These are phyloP conservation scores for Motacilla tschutschensis DNA, from an alignment of 2,113 vertebrate species.

Conservation along the genomic window DNA sequence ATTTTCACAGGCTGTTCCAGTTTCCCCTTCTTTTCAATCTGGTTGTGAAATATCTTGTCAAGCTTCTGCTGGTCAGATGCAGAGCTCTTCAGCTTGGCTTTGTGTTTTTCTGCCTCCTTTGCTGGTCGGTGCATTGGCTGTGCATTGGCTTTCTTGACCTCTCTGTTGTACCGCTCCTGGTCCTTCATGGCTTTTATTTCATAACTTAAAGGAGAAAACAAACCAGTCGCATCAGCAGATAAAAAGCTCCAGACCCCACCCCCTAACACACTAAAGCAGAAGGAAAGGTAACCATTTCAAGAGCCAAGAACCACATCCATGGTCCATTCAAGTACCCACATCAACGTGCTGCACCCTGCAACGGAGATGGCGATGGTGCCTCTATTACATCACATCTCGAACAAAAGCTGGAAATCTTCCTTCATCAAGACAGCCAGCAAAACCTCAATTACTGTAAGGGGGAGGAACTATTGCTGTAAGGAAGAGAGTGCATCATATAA, in stretches of 20 bases:
- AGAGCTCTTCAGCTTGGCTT: constrained; percentile 77
- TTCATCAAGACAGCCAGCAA: not conserved
- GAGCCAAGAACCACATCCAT: not conserved
- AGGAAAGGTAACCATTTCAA: not conserved
- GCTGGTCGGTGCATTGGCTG: constrained; percentile 19
- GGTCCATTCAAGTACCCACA: not conserved
- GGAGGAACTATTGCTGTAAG: not conserved
- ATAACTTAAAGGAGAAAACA: constrained; percentile 73
- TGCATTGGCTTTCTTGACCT: constrained; percentile 71
- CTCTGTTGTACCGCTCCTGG: constrained; percentile 76
- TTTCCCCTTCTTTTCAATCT: constrained; percentile 73
- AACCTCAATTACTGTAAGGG: not conserved
- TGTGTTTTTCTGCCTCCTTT: constrained; percentile 68
- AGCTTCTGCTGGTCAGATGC: constrained; percentile 84
- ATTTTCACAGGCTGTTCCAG: constrained; percentile 62
- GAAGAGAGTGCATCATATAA: not conserved
- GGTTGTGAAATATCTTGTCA: constrained; percentile 82
- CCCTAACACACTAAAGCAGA: not conserved
- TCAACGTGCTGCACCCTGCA: not conserved
- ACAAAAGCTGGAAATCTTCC: not conserved
- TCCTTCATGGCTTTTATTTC: constrained; percentile 87
- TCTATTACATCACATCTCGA: not conserved
- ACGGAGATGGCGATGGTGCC: accelerated
- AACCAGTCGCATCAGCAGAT: not conserved
- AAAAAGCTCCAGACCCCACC: not conserved